Percentiles rank a stretch among this genome's conserved stretches.
phyloP scores from a whole-genome alignment of 1,140 invertebrate genomes.

The Mamestra configurata region DNA sequence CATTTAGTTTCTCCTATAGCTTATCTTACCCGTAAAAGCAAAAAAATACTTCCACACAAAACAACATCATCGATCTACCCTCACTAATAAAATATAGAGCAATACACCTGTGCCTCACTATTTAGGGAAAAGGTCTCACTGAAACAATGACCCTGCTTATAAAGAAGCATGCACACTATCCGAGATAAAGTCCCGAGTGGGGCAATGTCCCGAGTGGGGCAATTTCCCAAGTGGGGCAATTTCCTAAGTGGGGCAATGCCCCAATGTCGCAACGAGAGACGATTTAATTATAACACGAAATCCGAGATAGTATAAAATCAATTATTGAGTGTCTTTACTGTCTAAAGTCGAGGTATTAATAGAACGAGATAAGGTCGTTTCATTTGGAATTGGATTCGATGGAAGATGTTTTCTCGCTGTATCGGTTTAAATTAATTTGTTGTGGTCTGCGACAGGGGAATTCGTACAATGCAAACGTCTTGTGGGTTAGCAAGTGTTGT shows the following conservation, averaged over 20 bases:
- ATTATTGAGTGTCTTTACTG: conserved; percentile 19
- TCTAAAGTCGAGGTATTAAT: conserved; percentile 8
- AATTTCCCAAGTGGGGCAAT: background rate
- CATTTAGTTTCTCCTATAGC: too few species aligned
- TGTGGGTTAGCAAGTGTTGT: background rate
- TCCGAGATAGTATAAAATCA: conserved; percentile 5
- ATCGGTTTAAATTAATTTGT: background rate
- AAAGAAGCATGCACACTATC: background rate
- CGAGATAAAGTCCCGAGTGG: background rate
- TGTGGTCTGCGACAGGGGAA: background rate
- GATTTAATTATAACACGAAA: conserved; percentile 14
- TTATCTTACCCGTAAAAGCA: background rate
- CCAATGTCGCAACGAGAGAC: background rate
- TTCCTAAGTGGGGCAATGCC: background rate
- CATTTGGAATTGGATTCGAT: conserved; percentile 1
- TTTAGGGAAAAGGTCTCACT: conserved; percentile 20
- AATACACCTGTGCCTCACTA: conserved; percentile 32
- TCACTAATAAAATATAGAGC: conserved; percentile 42
- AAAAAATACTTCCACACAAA: background rate
- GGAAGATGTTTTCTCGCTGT: conserved; percentile 3
- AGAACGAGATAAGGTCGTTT: conserved; percentile 1
- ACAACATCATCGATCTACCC: conserved; percentile 3
- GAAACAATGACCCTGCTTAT: conserved; percentile 22
- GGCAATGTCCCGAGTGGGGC: background rate
- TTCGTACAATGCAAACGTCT: background rate